These are phyloP conservation scores for Baccha elongata DNA, from an alignment of 2,888 invertebrate species.

Conservation along the genomic window DNA sequence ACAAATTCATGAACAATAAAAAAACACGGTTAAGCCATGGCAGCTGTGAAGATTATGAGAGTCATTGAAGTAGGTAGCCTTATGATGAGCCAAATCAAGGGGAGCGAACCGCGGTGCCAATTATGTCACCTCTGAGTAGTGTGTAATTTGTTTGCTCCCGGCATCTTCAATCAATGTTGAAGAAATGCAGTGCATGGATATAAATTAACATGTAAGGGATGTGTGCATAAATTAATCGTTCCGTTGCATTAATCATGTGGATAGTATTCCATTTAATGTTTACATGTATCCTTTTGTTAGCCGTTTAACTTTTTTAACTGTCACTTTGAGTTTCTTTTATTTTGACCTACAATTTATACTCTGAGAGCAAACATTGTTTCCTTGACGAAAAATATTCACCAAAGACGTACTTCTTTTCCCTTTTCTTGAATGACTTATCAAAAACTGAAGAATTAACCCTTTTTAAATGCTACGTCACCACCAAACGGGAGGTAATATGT, in stretches of 20 bases:
- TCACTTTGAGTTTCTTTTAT: background rate
- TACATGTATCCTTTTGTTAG: slow-evolving; percentile 44
- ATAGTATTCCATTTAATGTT: slow-evolving; percentile 50
- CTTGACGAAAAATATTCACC: background rate
- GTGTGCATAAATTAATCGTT: slow-evolving; percentile 63
- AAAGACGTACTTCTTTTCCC: background rate
- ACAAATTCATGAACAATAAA: slow-evolving; percentile 11
- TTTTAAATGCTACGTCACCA: background rate
- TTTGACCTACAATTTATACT: slow-evolving; percentile 54
- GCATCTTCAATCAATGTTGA: slow-evolving; percentile 56
- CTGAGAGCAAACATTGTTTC: background rate
- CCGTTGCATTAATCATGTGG: slow-evolving; percentile 62
- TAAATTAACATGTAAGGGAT: slow-evolving; percentile 58
- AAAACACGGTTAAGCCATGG: slow-evolving; percentile 55
- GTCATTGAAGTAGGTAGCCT: slow-evolving; percentile 47
- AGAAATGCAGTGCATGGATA: slow-evolving; percentile 52
- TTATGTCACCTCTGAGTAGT: slow-evolving; percentile 66
- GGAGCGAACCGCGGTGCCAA: slow-evolving; percentile 65
- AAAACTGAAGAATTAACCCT: slow-evolving; percentile 12
- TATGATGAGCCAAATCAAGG: slow-evolving; percentile 40
- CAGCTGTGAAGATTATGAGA: slow-evolving; percentile 64
- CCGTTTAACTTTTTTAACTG: slow-evolving; percentile 28
- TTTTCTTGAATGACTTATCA: slow-evolving; percentile 25
- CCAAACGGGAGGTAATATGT: background rate
- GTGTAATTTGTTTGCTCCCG: slow-evolving; percentile 37